Conservation (phyloP, 2,888 invertebrate species). For the Drosophila rubida region DNA sequence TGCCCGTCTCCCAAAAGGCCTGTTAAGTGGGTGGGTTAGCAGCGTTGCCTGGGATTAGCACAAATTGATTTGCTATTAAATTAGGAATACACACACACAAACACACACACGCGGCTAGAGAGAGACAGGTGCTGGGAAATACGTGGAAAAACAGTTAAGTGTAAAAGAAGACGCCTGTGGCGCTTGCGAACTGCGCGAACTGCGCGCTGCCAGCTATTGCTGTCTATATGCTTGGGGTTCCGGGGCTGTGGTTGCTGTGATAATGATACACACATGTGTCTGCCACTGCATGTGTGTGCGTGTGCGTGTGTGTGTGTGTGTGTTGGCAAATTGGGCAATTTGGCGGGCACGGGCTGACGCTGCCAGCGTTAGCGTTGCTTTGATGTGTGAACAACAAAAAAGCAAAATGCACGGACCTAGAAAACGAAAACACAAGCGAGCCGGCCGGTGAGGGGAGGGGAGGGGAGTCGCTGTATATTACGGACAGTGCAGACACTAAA, state of each 20-base stretch:
- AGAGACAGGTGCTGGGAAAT: slow-evolving; percentile 41
- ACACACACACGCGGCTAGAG: slow-evolving; percentile 29
- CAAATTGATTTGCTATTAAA: slow-evolving; percentile 84
- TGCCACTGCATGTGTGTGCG: slow-evolving; percentile 11
- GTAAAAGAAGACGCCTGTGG: slow-evolving; percentile 78
- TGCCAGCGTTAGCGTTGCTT: slow-evolving; percentile 60
- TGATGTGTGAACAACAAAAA: slow-evolving; percentile 72
- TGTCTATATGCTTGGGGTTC: slow-evolving; percentile 51
- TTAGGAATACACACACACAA: slow-evolving; percentile 61
- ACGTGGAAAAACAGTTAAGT: slow-evolving; percentile 79
- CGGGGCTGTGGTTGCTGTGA: slow-evolving; percentile 70
- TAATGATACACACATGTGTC: slow-evolving; percentile 71
- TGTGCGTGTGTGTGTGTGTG: slow-evolving; percentile 31
- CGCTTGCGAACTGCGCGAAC: slow-evolving; percentile 31
- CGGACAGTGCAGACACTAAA: slow-evolving; percentile 74
- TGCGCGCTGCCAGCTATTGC: slow-evolving; percentile 19
- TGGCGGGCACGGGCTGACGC: slow-evolving; percentile 60
- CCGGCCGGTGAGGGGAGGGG: neutral
- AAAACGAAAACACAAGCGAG: neutral
- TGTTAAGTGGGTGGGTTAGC: slow-evolving; percentile 62
- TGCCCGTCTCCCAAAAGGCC: slow-evolving; percentile 18
- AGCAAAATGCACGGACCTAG: slow-evolving; percentile 40
- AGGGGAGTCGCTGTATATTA: slow-evolving; percentile 20
- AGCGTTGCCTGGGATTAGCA: slow-evolving; percentile 67
- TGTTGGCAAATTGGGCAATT: slow-evolving; percentile 72